Evolutionary conservation across 2,797 vertebrate genomes (phyloP), one percentile per base, ranked within the genome.

Genomic region (Coregonus ussuriensis): DNA sequence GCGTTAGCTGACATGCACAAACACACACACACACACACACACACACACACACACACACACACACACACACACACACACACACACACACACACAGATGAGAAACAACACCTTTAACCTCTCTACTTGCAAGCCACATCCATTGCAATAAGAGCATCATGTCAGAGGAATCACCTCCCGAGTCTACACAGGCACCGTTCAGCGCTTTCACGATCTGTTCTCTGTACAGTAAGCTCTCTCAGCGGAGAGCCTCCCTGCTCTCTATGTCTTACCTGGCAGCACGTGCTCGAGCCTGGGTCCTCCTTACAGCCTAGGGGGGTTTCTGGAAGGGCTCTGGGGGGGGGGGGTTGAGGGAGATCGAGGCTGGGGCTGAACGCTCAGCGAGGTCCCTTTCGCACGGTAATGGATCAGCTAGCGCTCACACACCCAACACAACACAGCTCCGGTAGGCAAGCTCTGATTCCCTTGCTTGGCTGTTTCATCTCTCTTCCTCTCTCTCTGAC

Each of bases 261-360:
- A 3, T 72, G 51, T 89, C 92, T 87, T 89, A 93, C 93, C 93
- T 91, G 90, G 89, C 85, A 89, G 90, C 88, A 79, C 85, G 78
- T 88, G 85, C 77, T 89, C 85, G 79, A 86, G 47, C 85, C 85
- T 63, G 82, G 82, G 47, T 90, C 86, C 90, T 91, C 88, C 85
- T 91, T 84, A 84, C 89, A 90, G 83, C 88, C 91, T 87, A 82
- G 88, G 77, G 90, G 83, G 63, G 78, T 74, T 86, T 84, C 79
- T 79, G 82, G 82, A 83, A 74, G 62, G 47, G 47, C 88, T 84
- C 82, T 84, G 70, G 74, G 69, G 25, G 69, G 69, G 25, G 69
- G 14, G 35, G 59, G 84, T 84, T 67, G 85, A 79, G 63, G 76
- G 77, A 80, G 81, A 82, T 83, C 5, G 79, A 89, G 33, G 81